Base-by-base conservation (phyloP, 2,888 invertebrate genomes). In the Tineola bisselliella region DNA sequence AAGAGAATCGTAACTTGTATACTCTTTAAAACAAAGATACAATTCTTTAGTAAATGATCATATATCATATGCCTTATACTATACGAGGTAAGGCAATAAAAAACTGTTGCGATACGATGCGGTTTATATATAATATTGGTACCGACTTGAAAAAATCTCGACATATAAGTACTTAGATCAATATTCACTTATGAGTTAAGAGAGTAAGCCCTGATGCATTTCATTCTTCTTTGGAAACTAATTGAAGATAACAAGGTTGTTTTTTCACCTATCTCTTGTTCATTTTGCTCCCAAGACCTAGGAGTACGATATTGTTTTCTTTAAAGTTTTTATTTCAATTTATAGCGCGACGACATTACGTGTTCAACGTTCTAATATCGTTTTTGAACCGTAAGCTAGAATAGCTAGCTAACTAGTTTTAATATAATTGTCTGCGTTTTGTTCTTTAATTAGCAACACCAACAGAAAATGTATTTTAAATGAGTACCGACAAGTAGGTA, bases 191-290 rank as follows among this genome's bases (percentile, higher is more conserved):
- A n/a, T 13, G 48, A 48, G 56, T 56, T 56, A 56, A n/a, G 10
- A 11, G n/a, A 56, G 56, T 56, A 10, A 17, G 56, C 12, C 10
- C 25, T 25, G 25, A 56, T 56, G 18, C 4, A 19, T 19, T 19
- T 56, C 56, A 19, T 56, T 69, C 72, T 71, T 74, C 74, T 76
- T 78, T 72, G 73, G 69, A 78, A 81, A 80, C 74, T 79, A 81
- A 84, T 83, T 79, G 79, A 79, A 81, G 76, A 79, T 80, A 82
- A 79, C 78, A 77, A 79, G 73, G 72, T 77, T 79, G 77, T 77
- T 83, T 81, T 82, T 81, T 76, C 73, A 72, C 67, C 67, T 70
- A 70, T 71, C 68, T 64, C 66, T 74, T 73, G 69, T 73, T 75
- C 72, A 70, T 76, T 80, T 79, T 76, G 67, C 67, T 58, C 58